Conservation (phyloP, 1,140 invertebrate genomes). For the Drosophila ananassae region DNA sequence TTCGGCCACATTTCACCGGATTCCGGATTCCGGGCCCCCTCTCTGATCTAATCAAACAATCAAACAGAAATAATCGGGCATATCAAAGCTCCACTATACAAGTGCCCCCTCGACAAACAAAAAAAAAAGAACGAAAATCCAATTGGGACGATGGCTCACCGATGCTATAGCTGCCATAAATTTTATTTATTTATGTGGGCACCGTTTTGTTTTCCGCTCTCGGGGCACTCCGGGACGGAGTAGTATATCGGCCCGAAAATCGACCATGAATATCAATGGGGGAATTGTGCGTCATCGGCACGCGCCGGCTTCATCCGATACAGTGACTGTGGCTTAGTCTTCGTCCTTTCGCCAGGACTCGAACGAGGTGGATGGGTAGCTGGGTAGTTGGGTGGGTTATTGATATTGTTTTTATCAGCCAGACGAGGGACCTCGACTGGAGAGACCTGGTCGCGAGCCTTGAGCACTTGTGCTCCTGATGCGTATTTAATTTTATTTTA, state of each 20-base stretch:
- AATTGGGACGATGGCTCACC: slow-evolving; percentile 60
- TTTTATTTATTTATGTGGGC: slow-evolving; percentile 79
- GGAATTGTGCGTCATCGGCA: slow-evolving; percentile 68
- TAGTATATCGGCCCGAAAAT: slow-evolving; percentile 58
- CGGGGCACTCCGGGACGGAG: slow-evolving; percentile 16
- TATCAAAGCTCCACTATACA: slow-evolving; percentile 51
- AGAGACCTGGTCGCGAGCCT: slow-evolving; percentile 44
- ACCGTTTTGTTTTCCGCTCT: slow-evolving; percentile 60
- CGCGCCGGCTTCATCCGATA: slow-evolving; percentile 61
- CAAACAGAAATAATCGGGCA: slow-evolving; percentile 53
- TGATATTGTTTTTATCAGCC: slow-evolving; percentile 80
- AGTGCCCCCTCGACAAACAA: slow-evolving; percentile 18
- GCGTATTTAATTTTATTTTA: slow-evolving; percentile 82
- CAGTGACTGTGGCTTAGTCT: slow-evolving; percentile 48
- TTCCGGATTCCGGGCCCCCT: slow-evolving; percentile 9
- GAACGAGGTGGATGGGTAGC: slow-evolving; percentile 8
- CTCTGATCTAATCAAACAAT: slow-evolving; percentile 47
- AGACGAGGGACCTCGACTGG: slow-evolving; percentile 33
- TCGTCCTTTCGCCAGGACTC: slow-evolving; percentile 22
- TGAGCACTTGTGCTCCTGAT: slow-evolving; percentile 74
- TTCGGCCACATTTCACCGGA: slow-evolving; percentile 27
- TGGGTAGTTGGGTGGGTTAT: slow-evolving; percentile 16
- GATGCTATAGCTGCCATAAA: slow-evolving; percentile 67
- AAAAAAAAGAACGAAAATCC: slow-evolving; percentile 24
- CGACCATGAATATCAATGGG: slow-evolving; percentile 79